phyloP scores from a whole-genome alignment of 2,113 vertebrate species.

The Eudyptes chrysolophus region DNA sequence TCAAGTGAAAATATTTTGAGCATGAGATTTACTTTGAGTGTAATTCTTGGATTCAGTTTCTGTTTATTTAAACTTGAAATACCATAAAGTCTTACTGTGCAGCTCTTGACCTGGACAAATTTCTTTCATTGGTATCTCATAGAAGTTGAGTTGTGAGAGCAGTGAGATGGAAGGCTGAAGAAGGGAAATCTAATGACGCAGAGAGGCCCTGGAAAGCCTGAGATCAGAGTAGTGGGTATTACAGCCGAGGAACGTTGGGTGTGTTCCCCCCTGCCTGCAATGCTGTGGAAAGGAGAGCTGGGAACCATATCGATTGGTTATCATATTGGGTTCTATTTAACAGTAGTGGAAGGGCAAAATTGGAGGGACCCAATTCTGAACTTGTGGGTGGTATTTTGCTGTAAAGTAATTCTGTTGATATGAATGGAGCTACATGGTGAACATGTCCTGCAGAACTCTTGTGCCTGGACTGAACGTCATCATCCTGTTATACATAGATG shows the following conservation, averaged over 20 bases:
- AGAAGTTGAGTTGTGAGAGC: not conserved
- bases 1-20: not conserved
- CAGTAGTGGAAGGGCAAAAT: not conserved
- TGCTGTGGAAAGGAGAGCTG: not conserved
- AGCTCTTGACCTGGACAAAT: not conserved
- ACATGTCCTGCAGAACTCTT: accelerated
- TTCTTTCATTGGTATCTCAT: not conserved
- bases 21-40: not conserved
- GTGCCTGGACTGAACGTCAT: not conserved
- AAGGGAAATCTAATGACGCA: not conserved
- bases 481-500: accelerated
- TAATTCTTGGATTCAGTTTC: not conserved
- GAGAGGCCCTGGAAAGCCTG: not conserved
- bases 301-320: not conserved
- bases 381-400: not conserved
- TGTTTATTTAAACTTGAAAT: not conserved
- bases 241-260: not conserved
- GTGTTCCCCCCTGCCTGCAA: accelerated
- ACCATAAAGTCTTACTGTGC: not conserved
- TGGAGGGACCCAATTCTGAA: not conserved
- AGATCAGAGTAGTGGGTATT: not conserved
- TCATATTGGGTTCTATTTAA: not conserved
- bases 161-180: not conserved
- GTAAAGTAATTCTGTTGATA: not conserved
- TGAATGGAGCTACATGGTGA: not conserved